Conservation (phyloP, 2,888 invertebrate genomes). For the Minunthozetes semirufus region DNA sequence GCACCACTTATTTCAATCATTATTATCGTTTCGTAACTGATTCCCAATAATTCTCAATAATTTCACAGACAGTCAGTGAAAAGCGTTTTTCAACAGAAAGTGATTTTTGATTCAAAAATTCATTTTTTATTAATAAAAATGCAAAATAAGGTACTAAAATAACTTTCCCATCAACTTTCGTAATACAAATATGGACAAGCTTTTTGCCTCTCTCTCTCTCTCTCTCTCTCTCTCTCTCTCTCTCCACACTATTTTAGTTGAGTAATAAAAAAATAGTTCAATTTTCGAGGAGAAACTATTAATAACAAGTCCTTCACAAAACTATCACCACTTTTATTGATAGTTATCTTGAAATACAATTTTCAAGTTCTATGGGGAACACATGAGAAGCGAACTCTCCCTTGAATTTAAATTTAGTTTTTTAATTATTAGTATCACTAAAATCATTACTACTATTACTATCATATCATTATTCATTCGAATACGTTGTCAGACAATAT, state of each 20-base stretch:
- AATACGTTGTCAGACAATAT: constrained; percentile 4
- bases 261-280: constrained; percentile 6
- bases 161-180: no score
- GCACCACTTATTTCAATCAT: not conserved
- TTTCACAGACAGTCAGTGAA: no score
- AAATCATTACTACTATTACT: not conserved
- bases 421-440: not conserved
- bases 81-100: no score
- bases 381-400: not conserved
- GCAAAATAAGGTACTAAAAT: no score
- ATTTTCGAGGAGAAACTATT: not conserved
- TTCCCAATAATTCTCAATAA: no score
- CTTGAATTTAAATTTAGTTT: constrained; percentile 5
- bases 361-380: not conserved
- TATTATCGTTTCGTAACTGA: no score
- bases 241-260: no score
- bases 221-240: no score
- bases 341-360: not conserved
- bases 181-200: no score
- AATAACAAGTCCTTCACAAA: constrained; percentile 16
- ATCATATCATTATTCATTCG: not conserved
- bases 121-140: no score
- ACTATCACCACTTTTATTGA: constrained; percentile 20
- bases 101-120: no score
- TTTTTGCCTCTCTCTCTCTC: no score